phyloP scores from a whole-genome alignment of 2,888 invertebrate species.

The Nesidiocoris tenuis region DNA sequence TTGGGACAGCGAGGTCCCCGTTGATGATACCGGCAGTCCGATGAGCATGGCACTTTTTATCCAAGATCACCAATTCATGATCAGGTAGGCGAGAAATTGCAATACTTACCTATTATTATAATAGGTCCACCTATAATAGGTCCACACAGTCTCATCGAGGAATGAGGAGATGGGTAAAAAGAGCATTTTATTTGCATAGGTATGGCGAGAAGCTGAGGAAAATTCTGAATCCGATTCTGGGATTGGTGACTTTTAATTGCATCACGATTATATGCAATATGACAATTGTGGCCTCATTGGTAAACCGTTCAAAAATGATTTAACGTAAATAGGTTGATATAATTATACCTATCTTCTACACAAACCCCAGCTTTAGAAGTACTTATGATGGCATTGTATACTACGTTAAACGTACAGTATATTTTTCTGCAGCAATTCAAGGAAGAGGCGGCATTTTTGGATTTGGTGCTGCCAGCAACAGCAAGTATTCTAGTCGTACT shows the following conservation, averaged over 20 bases:
- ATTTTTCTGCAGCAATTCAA: not conserved
- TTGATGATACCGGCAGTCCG: not conserved
- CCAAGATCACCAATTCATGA: constrained; percentile 22
- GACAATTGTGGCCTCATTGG: constrained; percentile 26
- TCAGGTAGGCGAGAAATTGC: too few relatives aligned
- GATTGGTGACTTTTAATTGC: constrained; percentile 26
- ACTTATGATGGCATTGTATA: too few relatives aligned
- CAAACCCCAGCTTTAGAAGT: too few relatives aligned
- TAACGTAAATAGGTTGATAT: not conserved
- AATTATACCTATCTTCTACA: not conserved
- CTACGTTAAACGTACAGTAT: too few relatives aligned
- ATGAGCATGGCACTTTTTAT: constrained; percentile 22
- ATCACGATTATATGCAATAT: constrained; percentile 34
- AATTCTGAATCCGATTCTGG: constrained; percentile 20
- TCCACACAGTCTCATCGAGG: too few relatives aligned
- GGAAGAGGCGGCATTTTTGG: not conserved
- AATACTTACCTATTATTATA: too few relatives aligned
- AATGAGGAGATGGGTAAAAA: too few relatives aligned
- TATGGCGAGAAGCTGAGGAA: constrained; percentile 17
- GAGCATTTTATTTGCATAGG: too few relatives aligned
- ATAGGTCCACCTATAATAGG: too few relatives aligned
- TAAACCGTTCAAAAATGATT: not conserved
- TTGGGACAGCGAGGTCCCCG: constrained; percentile 15
- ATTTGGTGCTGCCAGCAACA: constrained; percentile 6
- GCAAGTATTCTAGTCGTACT: constrained; percentile 24